These are phyloP conservation scores for Scopus umbretta DNA, from an alignment of 2,113 vertebrate genomes.

Conservation along the genomic window DNA sequence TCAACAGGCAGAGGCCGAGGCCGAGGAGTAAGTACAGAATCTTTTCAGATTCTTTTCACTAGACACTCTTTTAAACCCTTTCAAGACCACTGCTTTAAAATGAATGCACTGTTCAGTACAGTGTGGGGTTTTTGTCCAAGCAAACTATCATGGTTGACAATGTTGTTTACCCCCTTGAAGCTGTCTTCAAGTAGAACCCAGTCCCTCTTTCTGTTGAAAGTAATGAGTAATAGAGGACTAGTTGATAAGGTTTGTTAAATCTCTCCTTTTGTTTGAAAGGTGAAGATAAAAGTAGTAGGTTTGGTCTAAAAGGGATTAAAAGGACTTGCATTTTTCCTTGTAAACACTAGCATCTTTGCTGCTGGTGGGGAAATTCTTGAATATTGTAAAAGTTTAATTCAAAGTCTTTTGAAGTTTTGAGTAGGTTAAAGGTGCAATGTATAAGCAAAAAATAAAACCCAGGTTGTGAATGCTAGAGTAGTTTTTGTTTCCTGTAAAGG, in stretches of 20 bases:
- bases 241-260: slow-evolving; percentile 69
- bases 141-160: slow-evolving; percentile 60
- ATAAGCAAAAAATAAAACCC: slow-evolving; percentile 59
- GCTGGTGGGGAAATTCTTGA: slow-evolving; percentile 71
- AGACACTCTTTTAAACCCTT: slow-evolving; percentile 86
- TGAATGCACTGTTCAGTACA: slow-evolving; percentile 72
- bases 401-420: slow-evolving; percentile 71
- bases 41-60: slow-evolving; percentile 89
- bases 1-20: slow-evolving; percentile 87
- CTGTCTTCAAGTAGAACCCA: slow-evolving; percentile 60
- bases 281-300: slow-evolving; percentile 71
- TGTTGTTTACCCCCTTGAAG: slow-evolving; percentile 64
- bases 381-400: slow-evolving; percentile 71
- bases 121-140: slow-evolving; percentile 67
- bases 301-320: slow-evolving; percentile 86
- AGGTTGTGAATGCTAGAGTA: background rate
- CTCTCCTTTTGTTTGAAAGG: slow-evolving; percentile 76
- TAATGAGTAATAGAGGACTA: slow-evolving; percentile 68
- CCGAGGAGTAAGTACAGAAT: slow-evolving; percentile 90
- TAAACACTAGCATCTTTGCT: slow-evolving; percentile 73
- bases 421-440: slow-evolving; percentile 88
- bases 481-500: slow-evolving; percentile 8
- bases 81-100: slow-evolving; percentile 81
- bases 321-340: slow-evolving; percentile 78
- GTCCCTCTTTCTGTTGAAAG: slow-evolving; percentile 62